Conservation (phyloP, 2,888 invertebrate genomes). For the Oscheius sp. region DNA sequence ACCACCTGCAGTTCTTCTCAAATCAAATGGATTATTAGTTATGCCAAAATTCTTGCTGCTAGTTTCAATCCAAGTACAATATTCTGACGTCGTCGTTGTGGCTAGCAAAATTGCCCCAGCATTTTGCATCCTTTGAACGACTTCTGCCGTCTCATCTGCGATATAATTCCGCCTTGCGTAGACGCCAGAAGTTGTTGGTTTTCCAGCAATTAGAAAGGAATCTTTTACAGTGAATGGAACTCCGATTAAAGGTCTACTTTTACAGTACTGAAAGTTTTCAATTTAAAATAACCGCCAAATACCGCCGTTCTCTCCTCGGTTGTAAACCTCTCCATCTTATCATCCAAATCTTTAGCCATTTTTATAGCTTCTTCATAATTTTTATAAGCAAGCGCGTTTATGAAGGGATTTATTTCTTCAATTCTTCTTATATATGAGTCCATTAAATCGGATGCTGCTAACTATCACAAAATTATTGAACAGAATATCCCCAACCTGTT, state of each 20-base stretch:
- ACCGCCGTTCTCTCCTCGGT: background rate
- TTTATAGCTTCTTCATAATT: conserved; percentile 1
- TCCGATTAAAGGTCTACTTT: background rate
- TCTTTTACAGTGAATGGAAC: conserved; percentile 23
- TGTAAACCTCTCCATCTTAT: background rate
- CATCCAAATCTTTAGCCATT: conserved; percentile 13
- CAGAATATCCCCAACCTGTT: background rate
- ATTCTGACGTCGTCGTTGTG: conserved; percentile 23
- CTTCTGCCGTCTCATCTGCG: background rate
- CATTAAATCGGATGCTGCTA: conserved; percentile 10
- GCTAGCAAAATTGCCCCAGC: conserved; percentile 34
- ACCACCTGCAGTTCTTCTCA: conserved; percentile 30
- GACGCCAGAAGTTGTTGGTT: conserved; percentile 8
- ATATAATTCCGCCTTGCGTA: conserved; percentile 2
- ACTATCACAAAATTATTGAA: background rate
- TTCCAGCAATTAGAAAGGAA: conserved; percentile 4
- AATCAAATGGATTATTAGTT: conserved; percentile 31
- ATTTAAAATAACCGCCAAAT: background rate
- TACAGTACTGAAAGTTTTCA: conserved; percentile 2
- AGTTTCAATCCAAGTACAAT: conserved; percentile 34
- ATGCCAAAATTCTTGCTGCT: conserved; percentile 5
- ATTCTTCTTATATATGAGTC: conserved; percentile 20
- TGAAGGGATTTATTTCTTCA: conserved; percentile 15
- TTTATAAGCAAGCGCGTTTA: conserved; percentile 27
- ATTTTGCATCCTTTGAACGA: conserved; percentile 25